Conservation (phyloP, 2,797 vertebrate species). For the Micropoecilia bifurca region DNA sequence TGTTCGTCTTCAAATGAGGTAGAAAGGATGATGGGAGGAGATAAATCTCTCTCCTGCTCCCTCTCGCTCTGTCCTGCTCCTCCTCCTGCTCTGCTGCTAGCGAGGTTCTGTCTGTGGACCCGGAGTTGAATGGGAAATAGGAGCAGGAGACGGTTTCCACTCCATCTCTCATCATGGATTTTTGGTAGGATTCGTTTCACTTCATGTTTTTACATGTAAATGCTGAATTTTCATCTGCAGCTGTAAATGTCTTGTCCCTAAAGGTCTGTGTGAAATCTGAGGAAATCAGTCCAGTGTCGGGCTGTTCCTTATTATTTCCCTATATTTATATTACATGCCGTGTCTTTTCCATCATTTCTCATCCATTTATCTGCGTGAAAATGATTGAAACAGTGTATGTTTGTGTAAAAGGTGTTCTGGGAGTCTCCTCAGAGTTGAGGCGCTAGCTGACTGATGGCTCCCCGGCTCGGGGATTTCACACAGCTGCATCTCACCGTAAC, state of each 20-base stretch:
- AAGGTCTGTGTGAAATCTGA: neutral
- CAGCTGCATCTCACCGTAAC: slow-evolving; percentile 41
- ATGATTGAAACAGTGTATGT: neutral
- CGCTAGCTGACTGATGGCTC: slow-evolving; percentile 51
- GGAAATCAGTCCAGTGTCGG: neutral
- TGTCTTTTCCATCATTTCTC: neutral
- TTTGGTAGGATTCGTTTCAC: slow-evolving; percentile 64
- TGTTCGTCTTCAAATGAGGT: slow-evolving; percentile 38
- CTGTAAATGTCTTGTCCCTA: neutral
- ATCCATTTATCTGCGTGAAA: neutral
- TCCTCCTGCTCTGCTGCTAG: slow-evolving; percentile 15
- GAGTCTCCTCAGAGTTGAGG: slow-evolving; percentile 51
- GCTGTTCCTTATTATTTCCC: neutral
- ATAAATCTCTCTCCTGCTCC: slow-evolving; percentile 55
- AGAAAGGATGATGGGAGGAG: slow-evolving; percentile 58
- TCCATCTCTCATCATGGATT: slow-evolving; percentile 50
- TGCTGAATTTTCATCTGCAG: neutral
- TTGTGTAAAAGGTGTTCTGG: neutral
- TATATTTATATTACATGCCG: neutral
- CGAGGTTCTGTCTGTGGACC: slow-evolving; percentile 39
- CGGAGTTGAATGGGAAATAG: slow-evolving; percentile 60
- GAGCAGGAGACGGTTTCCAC: slow-evolving; percentile 45
- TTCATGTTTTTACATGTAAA: slow-evolving; percentile 20
- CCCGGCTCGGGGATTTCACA: slow-evolving; percentile 35
- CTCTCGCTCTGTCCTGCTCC: slow-evolving; percentile 19